Conservation (phyloP, 2,113 vertebrate species). For the Tetraodon nigroviridis region DNA sequence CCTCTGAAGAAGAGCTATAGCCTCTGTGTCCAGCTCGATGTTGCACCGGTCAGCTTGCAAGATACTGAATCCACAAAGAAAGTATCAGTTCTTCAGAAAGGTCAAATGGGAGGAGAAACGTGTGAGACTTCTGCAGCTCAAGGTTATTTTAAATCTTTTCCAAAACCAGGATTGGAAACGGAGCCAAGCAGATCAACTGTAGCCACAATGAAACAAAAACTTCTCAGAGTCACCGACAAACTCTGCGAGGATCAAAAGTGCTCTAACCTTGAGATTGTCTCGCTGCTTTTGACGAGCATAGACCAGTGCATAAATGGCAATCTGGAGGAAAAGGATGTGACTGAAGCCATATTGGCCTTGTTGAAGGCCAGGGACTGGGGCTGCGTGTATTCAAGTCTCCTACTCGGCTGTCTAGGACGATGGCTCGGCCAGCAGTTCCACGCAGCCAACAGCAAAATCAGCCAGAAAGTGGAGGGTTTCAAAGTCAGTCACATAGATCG, state of each 20-base stretch:
- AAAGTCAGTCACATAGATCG: slow-evolving; percentile 77
- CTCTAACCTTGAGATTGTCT: slow-evolving; percentile 35
- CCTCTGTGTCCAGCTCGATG: slow-evolving; percentile 57
- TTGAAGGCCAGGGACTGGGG: slow-evolving; percentile 53
- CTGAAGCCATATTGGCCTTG: slow-evolving; percentile 58
- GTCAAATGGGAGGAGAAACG: background rate
- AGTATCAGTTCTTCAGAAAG: slow-evolving; percentile 1
- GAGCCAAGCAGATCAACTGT: background rate
- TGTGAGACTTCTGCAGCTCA: slow-evolving; percentile 43
- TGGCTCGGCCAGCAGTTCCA: slow-evolving; percentile 79
- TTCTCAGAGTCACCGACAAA: slow-evolving; percentile 52
- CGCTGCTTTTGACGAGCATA: slow-evolving; percentile 62
- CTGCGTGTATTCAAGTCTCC: slow-evolving; percentile 66
- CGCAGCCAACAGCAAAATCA: slow-evolving; percentile 72
- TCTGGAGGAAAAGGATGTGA: slow-evolving; percentile 55
- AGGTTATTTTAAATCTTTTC: slow-evolving; percentile 70
- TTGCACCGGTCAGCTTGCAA: background rate
- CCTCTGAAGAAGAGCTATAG: slow-evolving; percentile 67
- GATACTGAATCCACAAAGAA: slow-evolving; percentile 3
- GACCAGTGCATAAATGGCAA: slow-evolving; percentile 48
- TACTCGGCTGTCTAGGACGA: slow-evolving; percentile 63
- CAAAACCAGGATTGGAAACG: slow-evolving; percentile 10
- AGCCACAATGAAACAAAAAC: slow-evolving; percentile 38
- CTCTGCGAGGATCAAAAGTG: slow-evolving; percentile 24
- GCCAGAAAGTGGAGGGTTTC: slow-evolving; percentile 76